A percentile compares a stretch with the other conserved stretches of the same genome.
These are phyloP conservation scores for Tachuris rubrigastra DNA, from an alignment of 2,113 vertebrate genomes.

Conservation along the genomic window DNA sequence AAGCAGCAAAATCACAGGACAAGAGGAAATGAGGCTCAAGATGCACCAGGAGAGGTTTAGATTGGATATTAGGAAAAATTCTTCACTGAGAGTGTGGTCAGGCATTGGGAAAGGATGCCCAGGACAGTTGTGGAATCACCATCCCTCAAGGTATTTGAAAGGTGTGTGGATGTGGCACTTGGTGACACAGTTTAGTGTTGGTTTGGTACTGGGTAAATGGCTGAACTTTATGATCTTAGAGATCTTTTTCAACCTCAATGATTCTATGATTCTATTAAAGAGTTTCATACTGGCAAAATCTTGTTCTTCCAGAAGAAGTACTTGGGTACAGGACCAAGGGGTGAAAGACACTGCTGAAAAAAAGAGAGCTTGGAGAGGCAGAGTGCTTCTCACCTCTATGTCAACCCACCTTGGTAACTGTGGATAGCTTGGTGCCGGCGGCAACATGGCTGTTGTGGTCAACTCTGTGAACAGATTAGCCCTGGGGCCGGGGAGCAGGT, in stretches of 20 bases:
- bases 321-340: not conserved
- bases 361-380: not conserved
- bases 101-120: not conserved
- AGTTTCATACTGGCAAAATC: not conserved
- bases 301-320: not conserved
- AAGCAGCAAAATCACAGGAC: not conserved
- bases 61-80: not conserved
- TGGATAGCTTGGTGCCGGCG: not conserved
- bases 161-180: not conserved
- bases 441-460: rapidly evolving
- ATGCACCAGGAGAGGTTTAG: not conserved
- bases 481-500: not conserved
- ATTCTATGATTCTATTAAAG: not conserved
- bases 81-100: not conserved
- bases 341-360: not conserved
- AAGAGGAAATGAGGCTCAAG: not conserved
- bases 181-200: not conserved
- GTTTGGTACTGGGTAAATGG: not conserved
- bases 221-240: not conserved
- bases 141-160: not conserved
- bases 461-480: not conserved
- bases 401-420: not conserved
- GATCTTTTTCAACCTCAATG: not conserved
- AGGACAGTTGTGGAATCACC: not conserved
- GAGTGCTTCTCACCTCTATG: not conserved